Percentiles rank a stretch among this genome's conserved stretches.
Evolutionary conservation across 2,113 vertebrate species (phyloP).

Genomic region (Plecotus auritus): DNA sequence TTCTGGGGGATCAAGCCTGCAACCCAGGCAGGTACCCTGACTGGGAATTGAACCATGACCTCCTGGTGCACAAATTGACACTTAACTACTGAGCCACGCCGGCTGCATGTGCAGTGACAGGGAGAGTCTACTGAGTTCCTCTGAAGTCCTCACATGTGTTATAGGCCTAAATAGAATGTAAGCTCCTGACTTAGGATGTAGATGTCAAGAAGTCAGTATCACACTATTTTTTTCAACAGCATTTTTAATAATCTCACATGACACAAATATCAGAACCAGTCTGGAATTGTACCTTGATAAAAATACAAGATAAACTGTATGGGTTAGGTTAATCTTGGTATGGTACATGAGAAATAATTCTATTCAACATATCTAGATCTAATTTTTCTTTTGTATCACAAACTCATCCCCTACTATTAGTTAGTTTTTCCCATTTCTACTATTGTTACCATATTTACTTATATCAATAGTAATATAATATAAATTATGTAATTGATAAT

Average conservation of each 20-base stretch:
- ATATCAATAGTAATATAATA: neutral
- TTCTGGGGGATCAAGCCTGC: too few species aligned
- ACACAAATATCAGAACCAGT: neutral
- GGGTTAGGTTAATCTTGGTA: neutral
- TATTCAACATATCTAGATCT: neutral
- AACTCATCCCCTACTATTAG: neutral
- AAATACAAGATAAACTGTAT: slow-evolving; percentile 16
- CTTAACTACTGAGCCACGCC: too few species aligned
- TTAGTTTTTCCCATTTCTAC: neutral
- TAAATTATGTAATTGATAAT: too few species aligned
- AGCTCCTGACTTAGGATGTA: neutral
- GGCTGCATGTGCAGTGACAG: too few species aligned
- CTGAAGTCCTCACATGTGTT: neutral
- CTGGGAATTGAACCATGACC: too few species aligned
- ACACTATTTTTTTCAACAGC: neutral
- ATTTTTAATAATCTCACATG: slow-evolving; percentile 2
- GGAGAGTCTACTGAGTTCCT: neutral
- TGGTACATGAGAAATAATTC: neutral
- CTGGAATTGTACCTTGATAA: slow-evolving; percentile 1
- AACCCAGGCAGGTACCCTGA: too few species aligned
- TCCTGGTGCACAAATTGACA: too few species aligned
- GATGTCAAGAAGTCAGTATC: neutral
- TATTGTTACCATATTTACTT: neutral
- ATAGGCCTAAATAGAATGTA: neutral
- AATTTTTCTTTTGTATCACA: neutral